Base-by-base conservation (phyloP, 2,888 invertebrate species). In the Xanthia togata region DNA sequence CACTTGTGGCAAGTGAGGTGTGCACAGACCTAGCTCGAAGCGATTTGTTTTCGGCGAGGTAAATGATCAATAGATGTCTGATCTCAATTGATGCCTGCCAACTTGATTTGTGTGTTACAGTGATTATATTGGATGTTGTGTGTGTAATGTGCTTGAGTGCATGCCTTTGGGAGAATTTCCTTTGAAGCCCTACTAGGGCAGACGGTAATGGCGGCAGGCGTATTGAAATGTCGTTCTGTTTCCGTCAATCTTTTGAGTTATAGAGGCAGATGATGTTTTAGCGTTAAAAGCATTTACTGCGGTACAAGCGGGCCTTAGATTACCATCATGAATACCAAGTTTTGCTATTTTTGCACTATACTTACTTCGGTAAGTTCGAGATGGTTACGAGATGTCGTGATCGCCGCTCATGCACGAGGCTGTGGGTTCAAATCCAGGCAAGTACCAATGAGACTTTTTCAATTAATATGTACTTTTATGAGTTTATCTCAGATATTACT, bases 1-100 rank as follows among this genome's bases (percentile, higher is more conserved):
- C 23, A 79, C 76, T 63, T 14, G 47, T 23, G 6, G n/a, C 31
- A 17, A 73, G 55, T 76, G 50, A 76, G 47, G 67, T 81, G 76
- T 35, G 31, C 81, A 35, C 26, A n/a, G 70, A 14, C 23, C 8
- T 38, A 8, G 44, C 55, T 35, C 41, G n/a, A 1, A 41, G 38
- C 65, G 8, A 38, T 65, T 55, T 38, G 55, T 65, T 64, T 23
- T n/a, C 1, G 50, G 20, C 5, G 14, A 9, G 12, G 26, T 31
- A 23, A 50, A 26, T 81, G 60, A 47, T 81, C 60, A 62, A 41
- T 57, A 17, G 12, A n/a, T n/a, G 31, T 60, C 26, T 26, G 44
- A 44, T 26, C 38, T 14, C 47, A 44, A 65, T 74, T 64, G 72
- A 31, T n/a, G 38, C 14, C 17, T 31, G 44, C 17, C 20, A 1